Base-by-base conservation (phyloP, 2,113 vertebrate species). In the Sander lucioperca region DNA sequence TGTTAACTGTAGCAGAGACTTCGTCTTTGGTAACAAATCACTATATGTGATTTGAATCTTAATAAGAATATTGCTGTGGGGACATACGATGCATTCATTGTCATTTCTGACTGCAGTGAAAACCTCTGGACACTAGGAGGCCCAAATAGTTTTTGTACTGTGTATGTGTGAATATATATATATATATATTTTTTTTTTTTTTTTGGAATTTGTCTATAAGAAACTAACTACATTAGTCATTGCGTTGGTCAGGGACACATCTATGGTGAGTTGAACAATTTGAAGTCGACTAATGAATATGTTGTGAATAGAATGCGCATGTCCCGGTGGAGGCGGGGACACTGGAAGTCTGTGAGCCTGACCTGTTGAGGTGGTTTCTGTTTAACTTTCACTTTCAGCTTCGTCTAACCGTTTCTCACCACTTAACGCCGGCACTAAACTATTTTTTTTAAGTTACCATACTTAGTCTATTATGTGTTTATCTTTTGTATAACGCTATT, bases 401-500 rank as follows among this genome's bases (percentile, higher is more conserved):
- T 6, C 4, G 1, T 27, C 14, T 21, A 5, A 3, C 27, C 1
- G 9, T 0, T 7, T 33, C 18, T 11, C 27, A 33, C 5, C 33
- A 1, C 12, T 16, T 7, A 1, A 0, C 1, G 11, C 16, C 57
- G 1, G 1, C 9, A 43, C 10, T 3, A 3, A 43, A 43, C 5
- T 19, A 0, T 5, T 5, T 4, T 3, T 15, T 21, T 64, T 27
- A 9, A n/a, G 2, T 14, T 19, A 14, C 1, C 39, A 1, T 6
- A 0, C 1, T 11, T 1, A 1, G 5, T 2, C 3, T 57, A 3
- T 10, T 2, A 27, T 72, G 70, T 0, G 8, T 76, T 18, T 33
- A 0, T 0, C 11, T 6, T 12, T 11, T 25, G 5, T 2, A 11
- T 59, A 11, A 78, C 2, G 1, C n/a, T 3, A 19, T 5, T 1